phyloP scores from a whole-genome alignment of 2,888 invertebrate genomes.

The Pasiphila rectangulata region DNA sequence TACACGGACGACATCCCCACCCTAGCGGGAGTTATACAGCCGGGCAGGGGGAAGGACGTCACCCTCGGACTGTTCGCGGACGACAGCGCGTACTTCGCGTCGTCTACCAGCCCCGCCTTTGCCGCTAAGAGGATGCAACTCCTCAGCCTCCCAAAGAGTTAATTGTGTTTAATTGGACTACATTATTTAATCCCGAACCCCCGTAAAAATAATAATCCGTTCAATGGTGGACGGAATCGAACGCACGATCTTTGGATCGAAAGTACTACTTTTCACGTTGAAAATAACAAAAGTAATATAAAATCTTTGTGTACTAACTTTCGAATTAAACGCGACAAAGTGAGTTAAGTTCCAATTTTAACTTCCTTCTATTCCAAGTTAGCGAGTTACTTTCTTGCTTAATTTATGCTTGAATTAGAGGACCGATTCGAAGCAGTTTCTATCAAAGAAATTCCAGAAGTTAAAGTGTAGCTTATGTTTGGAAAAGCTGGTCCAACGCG shows the following conservation, averaged over 20 bases:
- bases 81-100: too few species aligned
- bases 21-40: too few species aligned
- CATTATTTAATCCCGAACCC: too few species aligned
- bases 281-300: background rate
- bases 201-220: too few species aligned
- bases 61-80: too few species aligned
- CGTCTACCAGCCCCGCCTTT: too few species aligned
- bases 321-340: background rate
- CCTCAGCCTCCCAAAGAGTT: too few species aligned
- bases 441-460: background rate
- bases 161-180: too few species aligned
- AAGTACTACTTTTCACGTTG: background rate
- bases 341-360: background rate
- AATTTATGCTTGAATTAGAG: slow-evolving; percentile 3
- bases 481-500: background rate
- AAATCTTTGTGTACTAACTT: background rate
- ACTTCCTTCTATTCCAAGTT: background rate
- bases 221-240: background rate
- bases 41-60: too few species aligned
- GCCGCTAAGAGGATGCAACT: too few species aligned
- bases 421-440: background rate
- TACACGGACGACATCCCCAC: too few species aligned
- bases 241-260: too few species aligned
- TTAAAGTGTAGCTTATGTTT: background rate
- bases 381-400: background rate